phyloP scores from a whole-genome alignment of 2,888 invertebrate species.

The Neuroscelio doddi region DNA sequence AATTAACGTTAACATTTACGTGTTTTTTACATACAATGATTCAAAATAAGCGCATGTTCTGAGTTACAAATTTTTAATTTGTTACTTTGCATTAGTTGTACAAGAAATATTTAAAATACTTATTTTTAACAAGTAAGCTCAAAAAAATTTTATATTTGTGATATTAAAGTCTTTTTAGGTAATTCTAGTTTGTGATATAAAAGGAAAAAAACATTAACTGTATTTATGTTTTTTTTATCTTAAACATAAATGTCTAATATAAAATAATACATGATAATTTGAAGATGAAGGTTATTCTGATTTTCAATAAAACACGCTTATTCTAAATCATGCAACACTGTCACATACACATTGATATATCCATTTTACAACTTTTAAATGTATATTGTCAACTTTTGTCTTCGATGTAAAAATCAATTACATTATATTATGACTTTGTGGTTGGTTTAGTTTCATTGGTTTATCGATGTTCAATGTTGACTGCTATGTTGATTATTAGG shows the following conservation, averaged over 20 bases:
- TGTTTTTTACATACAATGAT: conserved; percentile 23
- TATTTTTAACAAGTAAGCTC: no score
- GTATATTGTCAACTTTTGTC: conserved; percentile 62
- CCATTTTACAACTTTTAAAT: conserved; percentile 36
- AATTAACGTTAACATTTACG: conserved; percentile 25
- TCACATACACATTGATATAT: conserved; percentile 17
- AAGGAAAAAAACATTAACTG: no score
- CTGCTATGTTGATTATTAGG: conserved; percentile 71
- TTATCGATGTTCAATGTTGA: conserved; percentile 71
- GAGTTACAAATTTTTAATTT: no score
- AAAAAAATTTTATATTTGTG: no score
- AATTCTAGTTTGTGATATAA: no score
- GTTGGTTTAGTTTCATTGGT: conserved; percentile 69
- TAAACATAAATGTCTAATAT: no score
- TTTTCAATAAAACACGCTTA: conserved; percentile 13
- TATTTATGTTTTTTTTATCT: no score
- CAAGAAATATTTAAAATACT: neutral
- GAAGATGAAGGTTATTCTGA: no score
- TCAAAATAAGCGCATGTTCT: conserved; percentile 27
- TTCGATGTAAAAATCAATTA: conserved; percentile 66
- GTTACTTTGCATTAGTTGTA: neutral
- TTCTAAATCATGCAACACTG: conserved; percentile 23
- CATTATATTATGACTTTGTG: conserved; percentile 68
- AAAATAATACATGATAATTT: no score
- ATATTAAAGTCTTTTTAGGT: no score